A percentile compares a stretch with the other conserved stretches of the same genome.
Evolutionary conservation across 2,797 vertebrate genomes (phyloP).

Genomic region (Falco berigora): DNA sequence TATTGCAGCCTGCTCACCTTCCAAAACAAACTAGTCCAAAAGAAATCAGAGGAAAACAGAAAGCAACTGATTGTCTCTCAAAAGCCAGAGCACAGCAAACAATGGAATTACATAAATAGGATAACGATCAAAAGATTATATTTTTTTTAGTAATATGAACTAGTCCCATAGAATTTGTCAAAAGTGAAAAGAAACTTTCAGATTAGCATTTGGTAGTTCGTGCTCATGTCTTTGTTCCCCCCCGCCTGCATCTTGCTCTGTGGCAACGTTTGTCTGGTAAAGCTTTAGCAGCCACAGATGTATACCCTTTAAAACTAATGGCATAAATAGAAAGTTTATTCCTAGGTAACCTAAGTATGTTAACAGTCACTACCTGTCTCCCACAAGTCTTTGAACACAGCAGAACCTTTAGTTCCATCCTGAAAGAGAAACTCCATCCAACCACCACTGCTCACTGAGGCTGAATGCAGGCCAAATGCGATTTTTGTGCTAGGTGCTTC

Average conservation of each 20-base stretch:
- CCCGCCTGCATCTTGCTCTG: background rate
- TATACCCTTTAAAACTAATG: background rate
- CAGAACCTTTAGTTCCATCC: background rate
- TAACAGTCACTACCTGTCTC: background rate
- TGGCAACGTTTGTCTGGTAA: background rate
- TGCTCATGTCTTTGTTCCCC: background rate
- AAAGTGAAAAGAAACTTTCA: background rate
- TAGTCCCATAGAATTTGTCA: background rate
- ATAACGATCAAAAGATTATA: background rate
- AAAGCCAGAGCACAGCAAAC: background rate
- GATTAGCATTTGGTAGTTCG: background rate
- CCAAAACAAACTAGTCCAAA: constrained; percentile 10
- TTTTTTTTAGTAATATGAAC: background rate
- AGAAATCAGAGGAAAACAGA: background rate
- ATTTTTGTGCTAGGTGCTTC: background rate
- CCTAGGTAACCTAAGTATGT: background rate
- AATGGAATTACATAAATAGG: background rate
- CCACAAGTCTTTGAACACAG: background rate
- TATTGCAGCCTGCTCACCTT: constrained; percentile 1
- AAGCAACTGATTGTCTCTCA: background rate
- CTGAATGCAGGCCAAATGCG: background rate
- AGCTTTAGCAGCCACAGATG: background rate
- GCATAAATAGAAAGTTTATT: background rate
- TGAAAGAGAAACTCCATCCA: background rate
- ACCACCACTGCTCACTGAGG: background rate